Percentiles rank a stretch among this genome's conserved stretches.
Evolutionary conservation across 1,140 invertebrate genomes (phyloP).

Genomic region (Penaeus japonicus): DNA sequence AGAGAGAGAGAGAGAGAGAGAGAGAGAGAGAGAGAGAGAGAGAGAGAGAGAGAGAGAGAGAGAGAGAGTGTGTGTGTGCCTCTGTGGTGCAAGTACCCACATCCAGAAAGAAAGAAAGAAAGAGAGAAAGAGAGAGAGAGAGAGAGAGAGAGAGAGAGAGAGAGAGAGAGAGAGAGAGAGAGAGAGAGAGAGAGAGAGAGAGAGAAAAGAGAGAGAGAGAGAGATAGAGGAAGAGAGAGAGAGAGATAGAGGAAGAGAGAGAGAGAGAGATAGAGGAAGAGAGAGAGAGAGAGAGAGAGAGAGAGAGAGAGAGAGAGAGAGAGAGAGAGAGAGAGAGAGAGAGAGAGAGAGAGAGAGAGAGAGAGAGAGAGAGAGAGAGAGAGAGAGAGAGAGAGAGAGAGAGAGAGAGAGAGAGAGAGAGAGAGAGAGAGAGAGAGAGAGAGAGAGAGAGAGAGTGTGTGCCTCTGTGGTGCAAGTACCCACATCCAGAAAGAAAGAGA

Average conservation of each 20-base stretch:
- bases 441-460: constrained; percentile 58
- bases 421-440: constrained; percentile 61
- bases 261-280: constrained; percentile 39
- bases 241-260: constrained; percentile 61
- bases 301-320: constrained; percentile 51
- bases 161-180: constrained; percentile 1
- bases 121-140: too few species aligned
- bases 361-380: not conserved
- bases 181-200: not conserved
- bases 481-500: not conserved
- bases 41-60: too few species aligned
- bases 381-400: not conserved
- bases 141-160: constrained; percentile 22
- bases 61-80: too few species aligned
- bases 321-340: not conserved
- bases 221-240: constrained; percentile 55
- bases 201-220: not conserved
- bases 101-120: not conserved
- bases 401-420: constrained; percentile 63
- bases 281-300: not conserved
- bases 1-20: too few species aligned
- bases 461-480: not conserved
- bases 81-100: too few species aligned
- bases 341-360: not conserved
- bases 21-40: too few species aligned